Evolutionary conservation across 2,888 invertebrate genomes (phyloP).

Genomic region (Gryllus longicercus): DNA sequence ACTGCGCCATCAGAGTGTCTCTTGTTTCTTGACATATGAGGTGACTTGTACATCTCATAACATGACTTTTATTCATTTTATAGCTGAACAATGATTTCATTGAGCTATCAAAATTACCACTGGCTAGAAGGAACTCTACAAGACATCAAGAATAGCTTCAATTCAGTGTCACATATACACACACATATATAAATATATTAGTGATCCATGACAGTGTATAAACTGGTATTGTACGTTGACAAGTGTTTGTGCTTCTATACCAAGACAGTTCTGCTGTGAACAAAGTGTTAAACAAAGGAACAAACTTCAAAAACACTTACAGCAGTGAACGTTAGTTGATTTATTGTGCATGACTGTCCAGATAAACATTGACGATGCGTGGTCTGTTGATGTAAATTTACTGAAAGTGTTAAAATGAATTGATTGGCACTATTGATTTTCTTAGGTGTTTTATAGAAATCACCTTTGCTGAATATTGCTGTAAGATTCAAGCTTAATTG

Average conservation of each 20-base stretch:
- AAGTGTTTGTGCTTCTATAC: slow-evolving; percentile 11
- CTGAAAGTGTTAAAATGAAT: no score
- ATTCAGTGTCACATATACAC: background rate
- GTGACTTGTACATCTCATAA: background rate
- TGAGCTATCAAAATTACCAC: background rate
- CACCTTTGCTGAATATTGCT: background rate
- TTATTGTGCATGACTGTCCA: background rate
- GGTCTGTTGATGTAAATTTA: no score
- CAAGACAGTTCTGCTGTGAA: background rate
- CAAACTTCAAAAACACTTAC: background rate
- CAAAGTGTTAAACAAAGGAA: background rate
- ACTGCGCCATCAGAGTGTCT: background rate
- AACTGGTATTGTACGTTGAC: background rate
- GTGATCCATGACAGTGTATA: slow-evolving; percentile 17
- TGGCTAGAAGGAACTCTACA: background rate
- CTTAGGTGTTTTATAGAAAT: background rate
- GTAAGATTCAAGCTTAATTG: background rate
- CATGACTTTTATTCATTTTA: background rate
- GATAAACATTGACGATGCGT: background rate
- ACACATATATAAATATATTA: background rate
- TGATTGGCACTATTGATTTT: background rate
- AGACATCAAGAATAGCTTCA: slow-evolving; percentile 1
- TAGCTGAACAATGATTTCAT: background rate
- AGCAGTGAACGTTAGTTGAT: background rate
- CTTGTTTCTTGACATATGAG: background rate